Evolutionary conservation across 2,888 invertebrate genomes (phyloP).

Genomic region (Alloscopus bannaensis): DNA sequence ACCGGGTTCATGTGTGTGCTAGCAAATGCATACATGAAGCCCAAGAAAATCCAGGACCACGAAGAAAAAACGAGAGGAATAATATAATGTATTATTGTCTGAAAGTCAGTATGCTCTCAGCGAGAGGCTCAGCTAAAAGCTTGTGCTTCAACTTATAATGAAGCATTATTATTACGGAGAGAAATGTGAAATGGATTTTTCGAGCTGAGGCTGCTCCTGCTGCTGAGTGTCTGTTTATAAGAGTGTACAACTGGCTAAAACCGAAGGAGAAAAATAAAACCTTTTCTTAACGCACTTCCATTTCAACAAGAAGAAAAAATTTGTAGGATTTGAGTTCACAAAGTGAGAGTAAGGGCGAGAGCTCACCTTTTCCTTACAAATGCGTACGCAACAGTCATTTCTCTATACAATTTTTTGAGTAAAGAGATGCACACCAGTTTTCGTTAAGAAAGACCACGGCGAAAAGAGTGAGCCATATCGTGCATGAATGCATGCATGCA

Average conservation of each 20-base stretch:
- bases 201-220: conserved; percentile 21
- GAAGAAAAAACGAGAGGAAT: conserved; percentile 7
- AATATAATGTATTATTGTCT: conserved; percentile 24
- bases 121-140: conserved; percentile 61
- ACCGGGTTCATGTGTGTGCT: conserved; percentile 8
- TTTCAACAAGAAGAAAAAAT: too few species aligned
- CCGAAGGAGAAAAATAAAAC: too few species aligned
- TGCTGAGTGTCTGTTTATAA: too few species aligned
- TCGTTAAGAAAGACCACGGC: conserved; percentile 25
- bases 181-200: conserved; percentile 58
- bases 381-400: too few species aligned
- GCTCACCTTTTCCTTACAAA: too few species aligned
- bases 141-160: conserved; percentile 59
- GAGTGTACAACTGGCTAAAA: background rate
- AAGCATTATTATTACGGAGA: conserved; percentile 56
- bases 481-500: conserved; percentile 57
- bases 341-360: too few species aligned
- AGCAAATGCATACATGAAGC: background rate
- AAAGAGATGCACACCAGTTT: too few species aligned
- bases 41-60: conserved; percentile 17
- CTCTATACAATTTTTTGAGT: too few species aligned
- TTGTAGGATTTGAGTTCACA: too few species aligned
- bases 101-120: conserved; percentile 39
- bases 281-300: too few species aligned
- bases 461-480: conserved; percentile 43